Evolutionary conservation across 2,888 invertebrate genomes (phyloP).

Genomic region (Epistrophella euchroma): DNA sequence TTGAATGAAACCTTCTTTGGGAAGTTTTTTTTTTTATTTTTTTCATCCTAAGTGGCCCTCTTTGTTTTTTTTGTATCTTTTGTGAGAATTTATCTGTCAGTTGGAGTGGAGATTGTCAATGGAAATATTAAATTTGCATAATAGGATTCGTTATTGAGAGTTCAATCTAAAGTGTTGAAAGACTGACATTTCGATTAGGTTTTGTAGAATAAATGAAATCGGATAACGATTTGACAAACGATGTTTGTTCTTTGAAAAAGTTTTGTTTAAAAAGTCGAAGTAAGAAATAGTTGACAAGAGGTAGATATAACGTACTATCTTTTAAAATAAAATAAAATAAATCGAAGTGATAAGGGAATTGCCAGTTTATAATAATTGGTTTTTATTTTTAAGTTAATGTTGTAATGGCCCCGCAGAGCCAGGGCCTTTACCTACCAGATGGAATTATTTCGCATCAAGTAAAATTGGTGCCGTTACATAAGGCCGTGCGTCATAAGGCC

Average conservation of each 20-base stretch:
- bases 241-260: conserved; percentile 1
- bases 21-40: neutral
- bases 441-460: too few species aligned
- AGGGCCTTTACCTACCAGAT: too few species aligned
- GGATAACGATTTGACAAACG: conserved; percentile 4
- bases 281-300: neutral
- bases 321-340: neutral
- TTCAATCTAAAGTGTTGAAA: conserved; percentile 15
- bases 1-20: neutral
- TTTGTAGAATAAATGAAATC: conserved; percentile 13
- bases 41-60: neutral
- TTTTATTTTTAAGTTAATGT: too few species aligned
- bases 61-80: neutral
- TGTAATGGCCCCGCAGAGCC: too few species aligned
- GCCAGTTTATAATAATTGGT: too few species aligned
- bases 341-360: too few species aligned
- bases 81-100: neutral
- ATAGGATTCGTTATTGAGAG: conserved; percentile 15
- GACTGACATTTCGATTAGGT: conserved; percentile 36
- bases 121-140: conserved; percentile 18
- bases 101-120: neutral
- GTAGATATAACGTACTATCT: too few species aligned
- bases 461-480: too few species aligned
- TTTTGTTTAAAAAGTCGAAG: neutral
- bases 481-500: too few species aligned